Base-by-base conservation (phyloP, 2,888 invertebrate genomes). In the Drosophila barbarae region DNA sequence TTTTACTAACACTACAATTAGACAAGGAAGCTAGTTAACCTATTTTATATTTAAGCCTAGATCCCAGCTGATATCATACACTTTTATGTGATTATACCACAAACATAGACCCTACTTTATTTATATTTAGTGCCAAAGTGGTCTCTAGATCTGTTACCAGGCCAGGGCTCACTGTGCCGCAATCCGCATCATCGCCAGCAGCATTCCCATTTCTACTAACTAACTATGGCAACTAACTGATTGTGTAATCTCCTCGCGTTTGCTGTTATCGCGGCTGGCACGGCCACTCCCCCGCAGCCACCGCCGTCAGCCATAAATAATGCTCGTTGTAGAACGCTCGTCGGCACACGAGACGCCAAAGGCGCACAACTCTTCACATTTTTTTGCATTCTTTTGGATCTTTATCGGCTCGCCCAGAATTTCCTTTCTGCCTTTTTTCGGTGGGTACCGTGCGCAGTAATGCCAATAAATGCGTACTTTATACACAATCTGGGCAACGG, bases 311-410 rank as follows among this genome's bases (percentile, higher is more conserved):
- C 36, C 35, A 39, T 15, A 49, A 47, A 47, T 47, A 47, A 13
- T 47, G 32, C 46, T 47, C 18, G 46, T 23, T 23, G 12, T 15
- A 56, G 38, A 56, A 50, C n/a, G 41, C 34, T 69, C 32, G 67
- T 69, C 32, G 67, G 68, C 81, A 76, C 81, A 76, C 81, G 74
- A 72, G 59, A 69, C 71, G 71, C 76, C 32, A 76, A 77, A 80
- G 58, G 38, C 55, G 30, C 55, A 68, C 52, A 36, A 26, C 46
- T 32, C 42, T 54, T 39, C 9, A 42, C n/a, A 7, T 50, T 54
- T 10, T 44, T 42, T 34, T 55, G 46, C 51, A 63, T 57, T 61
- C 41, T 36, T 47, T 47, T 18, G 32, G 54, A 66, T 64, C 46
- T 55, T 54, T 68, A 68, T 68, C 60, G 49, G 36, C 36, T 30